Base-by-base conservation (phyloP, 2,113 vertebrate species). In the Corvus hawaiiensis region DNA sequence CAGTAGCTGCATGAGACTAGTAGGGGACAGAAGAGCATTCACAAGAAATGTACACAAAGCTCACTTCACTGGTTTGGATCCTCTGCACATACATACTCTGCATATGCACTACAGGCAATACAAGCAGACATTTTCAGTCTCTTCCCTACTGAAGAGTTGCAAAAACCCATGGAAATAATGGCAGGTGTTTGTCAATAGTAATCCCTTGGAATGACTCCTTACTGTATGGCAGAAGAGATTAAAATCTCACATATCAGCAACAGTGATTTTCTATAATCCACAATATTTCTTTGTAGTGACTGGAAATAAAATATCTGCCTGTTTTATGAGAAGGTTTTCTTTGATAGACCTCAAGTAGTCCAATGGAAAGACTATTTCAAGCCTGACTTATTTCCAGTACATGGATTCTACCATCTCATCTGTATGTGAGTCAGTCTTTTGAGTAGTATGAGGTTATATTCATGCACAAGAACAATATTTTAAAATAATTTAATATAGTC, bases 1-100 rank as follows among this genome's bases (percentile, higher is more conserved):
- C 28, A 55, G 30, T 4, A 59, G 17, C 9, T 4, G 0, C 15
- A 9, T 16, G 12, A 8, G 6, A 7, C 4, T 49, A 41, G 16
- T 4, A 6, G 2, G 6, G 11, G 16, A 27, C 6, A 46, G 27
- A 87, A 39, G 2, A 49, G 4, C 14, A 39, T 23, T 37, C 16
- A 1, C 37, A 33, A 28, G 6, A 69, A 64, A 63, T 5, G 3
- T 32, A 14, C 9, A 24, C 10, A 81, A 35, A 48, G 10, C 9
- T 32, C 13, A 24, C 6, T 51, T 49, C 32, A 10, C 16, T 26
- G 6, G 13, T 68, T 56, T 63, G 9, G 16, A 41, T 51, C 9
- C 35, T 63, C 32, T 77, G 7, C 13, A 54, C 8, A 30, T 32
- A 15, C 16, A 9, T 17, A 11, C 8, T 35, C 56, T 33, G 41